Conservation (phyloP, 2,797 vertebrate species). For the Muraenolepis orangiensis region DNA sequence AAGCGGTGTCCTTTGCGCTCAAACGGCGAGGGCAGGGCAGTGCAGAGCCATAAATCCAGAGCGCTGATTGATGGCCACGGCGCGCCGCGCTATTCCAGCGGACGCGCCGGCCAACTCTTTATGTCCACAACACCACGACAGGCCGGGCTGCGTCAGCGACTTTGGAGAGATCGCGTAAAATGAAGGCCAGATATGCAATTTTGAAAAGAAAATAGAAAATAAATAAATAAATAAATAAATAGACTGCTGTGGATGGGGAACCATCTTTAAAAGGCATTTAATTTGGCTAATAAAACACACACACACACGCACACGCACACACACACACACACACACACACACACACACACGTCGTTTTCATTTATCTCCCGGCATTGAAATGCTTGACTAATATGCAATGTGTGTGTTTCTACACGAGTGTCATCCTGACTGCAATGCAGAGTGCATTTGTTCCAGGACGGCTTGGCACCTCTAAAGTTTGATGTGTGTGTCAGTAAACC, state of each 20-base stretch:
- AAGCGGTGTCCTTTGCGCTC: constrained; percentile 53
- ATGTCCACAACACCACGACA: constrained; percentile 42
- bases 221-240: too few relatives aligned
- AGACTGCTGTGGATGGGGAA: too few relatives aligned
- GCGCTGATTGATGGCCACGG: constrained; percentile 30
- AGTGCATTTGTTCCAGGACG: constrained; percentile 30
- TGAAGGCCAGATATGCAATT: constrained; percentile 23
- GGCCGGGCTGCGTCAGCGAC: constrained; percentile 52
- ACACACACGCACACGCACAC: constrained; percentile 28
- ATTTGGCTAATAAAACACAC: constrained; percentile 37
- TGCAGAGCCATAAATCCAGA: constrained; percentile 46
- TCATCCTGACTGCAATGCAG: constrained; percentile 9
- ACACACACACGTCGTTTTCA: constrained; percentile 26
- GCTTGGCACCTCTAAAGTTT: constrained; percentile 42
- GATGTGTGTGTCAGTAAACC: constrained; percentile 41
- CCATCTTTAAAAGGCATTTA: constrained; percentile 46
- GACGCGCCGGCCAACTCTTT: constrained; percentile 50
- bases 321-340: constrained; percentile 33
- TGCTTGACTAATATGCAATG: constrained; percentile 28
- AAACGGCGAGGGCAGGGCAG: constrained; percentile 42
- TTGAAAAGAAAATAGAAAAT: not conserved
- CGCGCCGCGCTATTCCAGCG: constrained; percentile 33
- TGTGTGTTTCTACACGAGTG: constrained; percentile 1
- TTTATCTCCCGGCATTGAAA: constrained; percentile 31
- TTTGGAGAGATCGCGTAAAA: constrained; percentile 36